Evolutionary conservation across 1,140 invertebrate species (phyloP), one percentile per base, ranked within the genome.

Genomic region (Rhopalosiphum padi): DNA sequence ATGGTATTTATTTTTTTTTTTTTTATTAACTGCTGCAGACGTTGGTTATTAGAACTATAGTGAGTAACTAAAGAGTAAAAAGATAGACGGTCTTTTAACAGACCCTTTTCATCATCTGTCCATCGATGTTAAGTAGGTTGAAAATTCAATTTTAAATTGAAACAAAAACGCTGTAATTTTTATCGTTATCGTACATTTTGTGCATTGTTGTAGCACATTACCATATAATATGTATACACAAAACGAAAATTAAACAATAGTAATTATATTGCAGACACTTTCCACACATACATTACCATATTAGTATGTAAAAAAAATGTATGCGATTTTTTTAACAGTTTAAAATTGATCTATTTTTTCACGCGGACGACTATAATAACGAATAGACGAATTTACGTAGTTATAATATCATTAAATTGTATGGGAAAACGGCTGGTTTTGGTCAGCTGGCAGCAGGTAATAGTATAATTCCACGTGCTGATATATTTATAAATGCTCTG

Each of bases 1-100:
- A 43, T 41, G 83, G 83, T 43, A 43, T 85, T 85, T 85, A 41
- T 85, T 85, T 41, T 11, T 15, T 85, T 9, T 25, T 18, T 6
- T n/a, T 77, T n/a, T 77, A n/a, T 77, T 77, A n/a, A n/a, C n/a
- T 77, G 30, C 37, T 85, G 41, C 25, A 86, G 85, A 86, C 85
- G 25, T 30, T 25, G 37, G 15, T 86, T 86, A 86, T 86, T 46
- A 30, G 85, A 30, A 4, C 9, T 51, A 18, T 21, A 51, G 48
- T 51, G 48, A 21, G 48, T 51, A 51, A 51, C 18, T 51, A 51
- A 51, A 41, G 85, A 46, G 85, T 46, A 43, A 43, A 86, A 86
- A 46, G 11, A 86, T 43, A 41, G 15, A 46, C 43, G 11, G 25
- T 21, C 23, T 46, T 43, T 86, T 30, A 46, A 86, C 25, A 46